Base-by-base conservation (phyloP, 2,888 invertebrate genomes). In the Flexamia atlantica region DNA sequence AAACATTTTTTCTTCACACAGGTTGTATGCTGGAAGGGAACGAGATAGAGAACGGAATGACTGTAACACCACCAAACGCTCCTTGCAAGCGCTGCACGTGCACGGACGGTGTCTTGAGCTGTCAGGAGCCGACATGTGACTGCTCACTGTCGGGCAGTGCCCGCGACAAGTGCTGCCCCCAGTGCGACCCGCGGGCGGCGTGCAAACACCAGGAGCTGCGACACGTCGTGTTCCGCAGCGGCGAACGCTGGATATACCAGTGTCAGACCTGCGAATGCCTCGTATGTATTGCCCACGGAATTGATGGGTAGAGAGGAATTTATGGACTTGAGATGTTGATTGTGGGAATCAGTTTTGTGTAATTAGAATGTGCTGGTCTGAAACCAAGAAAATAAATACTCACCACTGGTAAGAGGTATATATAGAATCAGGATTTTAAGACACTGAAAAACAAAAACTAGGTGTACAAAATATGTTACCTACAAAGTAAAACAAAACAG, bases 251-350 rank as follows among this genome's bases (percentile, higher is more conserved):
- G 97, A 94, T 96, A 88, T 97, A 96, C 91, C 95, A 97, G 91
- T 97, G 97, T 91, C 96, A 97, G 92, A 95, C 95, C 86, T 97
- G 97, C 92, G 97, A 97, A 92, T 97, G 97, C 91, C 92, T 96
- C 90, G 96, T 96, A 89, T 92, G 93, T 91, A 79, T 36, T 36
- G 36, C 36, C 36, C 9, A 9, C 5, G 36, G 36, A 36, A 4
- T 7, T 36, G 36, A 9, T 36, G 36, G 9, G 36, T 36, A 36
- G 36, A 36, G 36, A 9, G 9, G 36, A 36, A 7, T 36, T 36
- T 36, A 36, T 9, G 5, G 36, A 36, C 9, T 36, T 36, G n/a
- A n/a, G n/a, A n/a, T n/a, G n/a, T n/a, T n/a, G n/a, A n/a, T n/a
- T n/a, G n/a, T n/a, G n/a, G n/a, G n/a, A n/a, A n/a, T n/a, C n/a